phyloP scores from a whole-genome alignment of 1,140 invertebrate species.

The Oscheius sp. region DNA sequence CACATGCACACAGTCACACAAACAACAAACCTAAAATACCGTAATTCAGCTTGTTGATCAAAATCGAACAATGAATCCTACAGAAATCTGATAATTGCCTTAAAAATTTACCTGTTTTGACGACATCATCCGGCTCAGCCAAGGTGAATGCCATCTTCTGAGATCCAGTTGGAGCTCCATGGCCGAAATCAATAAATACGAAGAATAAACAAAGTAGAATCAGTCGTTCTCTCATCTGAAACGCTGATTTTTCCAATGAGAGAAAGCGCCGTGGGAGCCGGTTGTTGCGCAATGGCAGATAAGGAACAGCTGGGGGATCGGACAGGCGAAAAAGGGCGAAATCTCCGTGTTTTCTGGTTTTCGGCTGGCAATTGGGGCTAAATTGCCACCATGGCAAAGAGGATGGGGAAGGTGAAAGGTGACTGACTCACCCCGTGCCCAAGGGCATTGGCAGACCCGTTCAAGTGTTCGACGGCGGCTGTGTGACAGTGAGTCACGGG shows the following conservation, averaged over 20 bases:
- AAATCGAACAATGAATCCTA: too few relatives aligned
- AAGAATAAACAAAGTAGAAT: neutral
- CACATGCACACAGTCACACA: too few relatives aligned
- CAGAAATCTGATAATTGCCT: too few relatives aligned
- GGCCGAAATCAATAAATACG: neutral
- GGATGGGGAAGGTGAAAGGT: neutral
- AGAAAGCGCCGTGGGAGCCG: neutral
- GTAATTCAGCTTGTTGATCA: too few relatives aligned
- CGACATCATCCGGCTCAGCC: constrained; percentile 1
- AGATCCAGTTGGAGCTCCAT: neutral
- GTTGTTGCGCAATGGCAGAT: neutral
- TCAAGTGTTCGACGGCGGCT: too few relatives aligned
- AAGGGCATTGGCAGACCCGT: constrained; percentile 12
- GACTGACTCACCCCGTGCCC: constrained; percentile 4
- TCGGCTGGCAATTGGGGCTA: neutral
- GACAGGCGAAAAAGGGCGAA: neutral
- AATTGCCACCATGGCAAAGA: neutral
- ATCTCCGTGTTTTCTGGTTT: neutral
- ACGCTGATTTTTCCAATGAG: neutral
- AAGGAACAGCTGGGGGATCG: neutral
- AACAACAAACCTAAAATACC: too few relatives aligned
- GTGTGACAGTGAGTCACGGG: neutral
- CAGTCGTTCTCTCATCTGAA: neutral
- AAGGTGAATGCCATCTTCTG: neutral
- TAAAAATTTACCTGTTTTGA: neutral